phyloP scores from a whole-genome alignment of 2,797 vertebrate species.

The Neoniphon sammara region DNA sequence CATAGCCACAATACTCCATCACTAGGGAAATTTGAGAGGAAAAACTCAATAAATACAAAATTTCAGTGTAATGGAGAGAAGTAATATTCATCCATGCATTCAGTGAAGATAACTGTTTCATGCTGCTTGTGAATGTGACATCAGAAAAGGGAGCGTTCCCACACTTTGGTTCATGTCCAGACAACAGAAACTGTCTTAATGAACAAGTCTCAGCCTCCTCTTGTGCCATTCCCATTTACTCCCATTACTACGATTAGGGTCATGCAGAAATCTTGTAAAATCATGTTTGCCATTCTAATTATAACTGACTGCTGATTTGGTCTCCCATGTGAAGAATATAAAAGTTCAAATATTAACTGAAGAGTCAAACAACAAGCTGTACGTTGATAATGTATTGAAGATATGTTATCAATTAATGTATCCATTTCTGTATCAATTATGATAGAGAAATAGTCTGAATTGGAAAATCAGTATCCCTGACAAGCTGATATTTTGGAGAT shows the following conservation, averaged over 20 bases:
- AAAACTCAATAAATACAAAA: too few species aligned
- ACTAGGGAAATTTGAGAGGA: not conserved
- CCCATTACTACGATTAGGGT: not conserved
- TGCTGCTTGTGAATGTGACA: not conserved
- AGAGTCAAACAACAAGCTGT: not conserved
- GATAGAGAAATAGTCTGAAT: constrained; percentile 12
- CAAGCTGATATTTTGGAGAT: not conserved
- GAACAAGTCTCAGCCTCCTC: constrained; percentile 7
- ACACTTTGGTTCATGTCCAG: not conserved
- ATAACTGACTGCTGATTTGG: constrained; percentile 9
- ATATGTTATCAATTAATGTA: not conserved
- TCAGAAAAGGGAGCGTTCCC: not conserved
- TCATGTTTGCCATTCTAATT: not conserved
- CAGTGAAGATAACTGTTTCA: not conserved
- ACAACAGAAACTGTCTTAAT: not conserved
- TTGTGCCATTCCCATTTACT: constrained; percentile 3
- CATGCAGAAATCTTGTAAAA: constrained; percentile 31
- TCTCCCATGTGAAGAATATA: not conserved
- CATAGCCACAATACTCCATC: not conserved
- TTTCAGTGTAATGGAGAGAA: too few species aligned
- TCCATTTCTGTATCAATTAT: not conserved
- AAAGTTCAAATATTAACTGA: not conserved
- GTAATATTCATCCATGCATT: not conserved
- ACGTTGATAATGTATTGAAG: constrained; percentile 21
- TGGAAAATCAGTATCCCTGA: constrained; percentile 38